These are phyloP conservation scores for Sternotherus odoratus DNA, from an alignment of 2,797 vertebrate species.

Conservation along the genomic window DNA sequence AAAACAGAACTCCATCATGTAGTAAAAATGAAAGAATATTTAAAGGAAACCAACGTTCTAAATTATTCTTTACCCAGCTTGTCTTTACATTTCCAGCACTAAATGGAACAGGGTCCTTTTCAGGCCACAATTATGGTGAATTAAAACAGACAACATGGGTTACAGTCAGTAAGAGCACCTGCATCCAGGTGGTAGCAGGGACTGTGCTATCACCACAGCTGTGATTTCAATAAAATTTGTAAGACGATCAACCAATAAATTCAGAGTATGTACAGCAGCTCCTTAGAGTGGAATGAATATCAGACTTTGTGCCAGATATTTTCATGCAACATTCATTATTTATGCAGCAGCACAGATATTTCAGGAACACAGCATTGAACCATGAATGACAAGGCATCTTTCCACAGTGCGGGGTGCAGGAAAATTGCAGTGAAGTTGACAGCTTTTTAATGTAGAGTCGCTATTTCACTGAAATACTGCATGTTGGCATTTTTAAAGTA, in stretches of 20 bases:
- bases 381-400: slow-evolving; percentile 81
- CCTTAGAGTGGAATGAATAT: slow-evolving; percentile 59
- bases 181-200: slow-evolving; percentile 18
- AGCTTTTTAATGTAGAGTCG: slow-evolving; percentile 78
- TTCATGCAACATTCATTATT: slow-evolving; percentile 78
- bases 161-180: slow-evolving; percentile 21
- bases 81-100: background rate
- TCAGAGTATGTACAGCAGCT: slow-evolving; percentile 49
- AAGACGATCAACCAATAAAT: slow-evolving; percentile 53
- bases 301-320: slow-evolving; percentile 65
- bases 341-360: slow-evolving; percentile 80
- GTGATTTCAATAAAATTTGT: slow-evolving; percentile 61
- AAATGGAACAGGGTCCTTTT: background rate
- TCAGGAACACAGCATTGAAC: slow-evolving; percentile 73
- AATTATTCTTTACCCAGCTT: background rate
- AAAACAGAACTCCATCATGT: accelerated
- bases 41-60: background rate
- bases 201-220: slow-evolving; percentile 42
- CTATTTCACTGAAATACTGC: slow-evolving; percentile 77
- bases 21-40: background rate
- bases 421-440: slow-evolving; percentile 76
- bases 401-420: slow-evolving; percentile 70
- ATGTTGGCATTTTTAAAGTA: slow-evolving; percentile 79
- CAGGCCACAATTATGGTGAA: background rate
- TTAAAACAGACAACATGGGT: background rate